Evolutionary conservation across 2,888 invertebrate species (phyloP).

Genomic region (Incurvaria masculella): DNA sequence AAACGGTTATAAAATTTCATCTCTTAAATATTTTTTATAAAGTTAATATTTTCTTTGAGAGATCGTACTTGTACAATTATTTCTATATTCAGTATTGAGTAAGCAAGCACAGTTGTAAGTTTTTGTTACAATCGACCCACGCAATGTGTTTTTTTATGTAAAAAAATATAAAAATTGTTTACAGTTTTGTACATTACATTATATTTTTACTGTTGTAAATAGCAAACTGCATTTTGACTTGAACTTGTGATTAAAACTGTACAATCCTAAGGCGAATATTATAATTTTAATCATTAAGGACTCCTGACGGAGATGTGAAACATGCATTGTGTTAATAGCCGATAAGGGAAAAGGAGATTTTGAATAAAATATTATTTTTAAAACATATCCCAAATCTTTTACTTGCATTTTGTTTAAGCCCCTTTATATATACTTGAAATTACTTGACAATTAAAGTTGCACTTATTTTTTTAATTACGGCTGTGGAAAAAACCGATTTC

Average conservation of each 20-base stretch:
- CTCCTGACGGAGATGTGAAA: background rate
- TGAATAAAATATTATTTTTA: slow-evolving; percentile 19
- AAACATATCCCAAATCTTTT: slow-evolving; percentile 4
- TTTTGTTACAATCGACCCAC: background rate
- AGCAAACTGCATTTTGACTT: background rate
- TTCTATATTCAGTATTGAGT: background rate
- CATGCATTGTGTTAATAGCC: background rate
- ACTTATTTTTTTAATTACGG: slow-evolving; percentile 15
- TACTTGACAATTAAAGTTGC: slow-evolving; percentile 31
- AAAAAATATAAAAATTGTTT: background rate
- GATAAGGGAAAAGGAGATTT: slow-evolving; percentile 18
- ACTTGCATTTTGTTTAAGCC: background rate
- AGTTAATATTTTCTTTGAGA: no score
- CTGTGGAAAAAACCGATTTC: background rate
- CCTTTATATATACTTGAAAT: slow-evolving; percentile 10
- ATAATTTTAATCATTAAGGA: background rate
- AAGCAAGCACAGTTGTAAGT: background rate
- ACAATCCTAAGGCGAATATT: background rate
- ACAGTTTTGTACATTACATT: background rate
- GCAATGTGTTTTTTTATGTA: background rate
- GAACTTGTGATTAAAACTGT: background rate
- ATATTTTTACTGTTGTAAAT: background rate
- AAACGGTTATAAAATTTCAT: no score
- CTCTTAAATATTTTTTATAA: no score
- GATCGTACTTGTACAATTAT: background rate